Base-by-base conservation (phyloP, 2,888 invertebrate species). In the Hylaea fasciaria region DNA sequence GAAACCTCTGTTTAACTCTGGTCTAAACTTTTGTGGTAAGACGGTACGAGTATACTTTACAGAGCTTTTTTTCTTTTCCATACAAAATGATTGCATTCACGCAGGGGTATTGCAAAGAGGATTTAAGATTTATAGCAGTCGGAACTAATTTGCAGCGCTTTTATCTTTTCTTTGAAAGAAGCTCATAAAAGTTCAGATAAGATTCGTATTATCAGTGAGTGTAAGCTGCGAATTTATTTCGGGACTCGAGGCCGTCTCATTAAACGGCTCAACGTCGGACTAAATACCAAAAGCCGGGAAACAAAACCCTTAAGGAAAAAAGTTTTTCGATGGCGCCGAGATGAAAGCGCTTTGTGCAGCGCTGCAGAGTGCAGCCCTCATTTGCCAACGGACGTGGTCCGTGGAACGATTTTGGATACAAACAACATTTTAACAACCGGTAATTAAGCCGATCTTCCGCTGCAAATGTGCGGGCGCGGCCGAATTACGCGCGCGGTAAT, bases 381-480 rank as follows among this genome's bases (percentile, higher is more conserved):
- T 80, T 81, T 76, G 66, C 71, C 63, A 65, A 59, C 77, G 77
- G 78, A 82, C 75, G 76, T 69, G 63, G 77, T 77, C 81, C 75
- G 76, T 69, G 63, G 70, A 74, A 68, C 71, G 74, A 73, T 80
- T 83, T 80, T 69, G 75, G 78, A 76, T 73, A 78, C 74, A 82
- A 84, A 83, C 81, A 83, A 77, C 77, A 78, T 72, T 80, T 83
- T 85, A 78, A 85, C 76, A 74, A 64, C 69, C 72, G 69, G 77
- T 76, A 82, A 85, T 86, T 84, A 85, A 79, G 76, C 62, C 66
- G 63, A 56, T 55, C 57, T 59, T 55, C 37, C 51, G 66, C 69
- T 75, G 68, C 70, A 70, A 77, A 75, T 73, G 58, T 56, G 47
- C 41, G 66, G 67, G 64, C 62, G 52, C 66, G 58, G 66, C 73